phyloP scores from a whole-genome alignment of 2,113 vertebrate species.

The Mirounga angustirostris region DNA sequence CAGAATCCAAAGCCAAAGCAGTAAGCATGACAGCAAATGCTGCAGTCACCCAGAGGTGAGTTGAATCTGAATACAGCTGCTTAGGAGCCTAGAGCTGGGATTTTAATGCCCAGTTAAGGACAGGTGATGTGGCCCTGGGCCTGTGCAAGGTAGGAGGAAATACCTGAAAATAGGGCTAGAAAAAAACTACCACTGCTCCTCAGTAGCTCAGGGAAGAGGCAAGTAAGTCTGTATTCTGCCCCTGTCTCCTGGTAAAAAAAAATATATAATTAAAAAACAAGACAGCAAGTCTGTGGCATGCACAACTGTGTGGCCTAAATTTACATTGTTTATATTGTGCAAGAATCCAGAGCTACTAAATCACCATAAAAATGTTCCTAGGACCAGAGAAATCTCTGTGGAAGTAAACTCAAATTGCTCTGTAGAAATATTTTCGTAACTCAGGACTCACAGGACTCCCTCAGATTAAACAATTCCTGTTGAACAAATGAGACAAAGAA shows the following conservation, averaged over 20 bases:
- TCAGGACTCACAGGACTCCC: not conserved
- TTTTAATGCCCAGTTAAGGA: not conserved
- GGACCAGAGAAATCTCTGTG: not conserved
- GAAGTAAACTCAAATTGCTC: conserved; percentile 30
- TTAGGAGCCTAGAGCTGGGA: not conserved
- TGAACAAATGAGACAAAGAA: conserved; percentile 32
- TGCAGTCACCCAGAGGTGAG: not conserved
- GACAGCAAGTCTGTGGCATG: not conserved
- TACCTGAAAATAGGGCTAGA: not conserved
- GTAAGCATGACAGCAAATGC: not conserved
- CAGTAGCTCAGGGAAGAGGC: not conserved
- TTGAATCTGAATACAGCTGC: not conserved
- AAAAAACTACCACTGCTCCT: not conserved
- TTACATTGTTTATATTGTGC: conserved; percentile 14
- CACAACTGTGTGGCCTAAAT: not conserved
- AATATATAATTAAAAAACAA: not conserved
- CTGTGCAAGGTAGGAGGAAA: not conserved
- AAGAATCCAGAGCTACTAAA: conserved; percentile 16
- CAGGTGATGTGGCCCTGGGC: not conserved
- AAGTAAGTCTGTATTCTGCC: not conserved
- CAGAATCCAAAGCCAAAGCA: not conserved
- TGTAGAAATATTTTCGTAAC: conserved; percentile 34
- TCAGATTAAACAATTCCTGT: conserved; percentile 11
- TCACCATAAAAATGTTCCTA: conserved; percentile 1
- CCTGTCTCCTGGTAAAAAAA: not conserved